Evolutionary conservation across 2,888 invertebrate genomes (phyloP), one percentile per base, ranked within the genome.

Genomic region (Phymatocera aterrima): DNA sequence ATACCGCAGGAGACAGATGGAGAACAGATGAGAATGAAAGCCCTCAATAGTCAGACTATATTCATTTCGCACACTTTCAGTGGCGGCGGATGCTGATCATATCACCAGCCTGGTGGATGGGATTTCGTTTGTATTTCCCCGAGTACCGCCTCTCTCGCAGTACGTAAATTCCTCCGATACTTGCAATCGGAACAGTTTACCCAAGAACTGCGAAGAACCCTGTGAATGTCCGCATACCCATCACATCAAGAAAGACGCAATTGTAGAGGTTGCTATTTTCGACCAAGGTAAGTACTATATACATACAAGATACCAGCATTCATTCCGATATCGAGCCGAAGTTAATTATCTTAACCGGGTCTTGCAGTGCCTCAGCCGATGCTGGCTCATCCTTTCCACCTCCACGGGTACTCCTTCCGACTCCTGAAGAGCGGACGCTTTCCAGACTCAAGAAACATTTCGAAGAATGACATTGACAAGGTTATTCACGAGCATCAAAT

Each of bases 311-410:
- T n/a, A n/a, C n/a, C n/a, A n/a, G n/a, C n/a, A n/a, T n/a, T n/a
- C n/a, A n/a, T n/a, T n/a, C n/a, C n/a, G n/a, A n/a, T n/a, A n/a
- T n/a, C n/a, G n/a, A n/a, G n/a, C n/a, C n/a, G n/a, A 43, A 68
- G 12, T 57, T 24, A 3, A 1, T 3, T 57, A n/a, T 24, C 24
- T 78, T 57, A 77, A 80, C 82, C 80, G 81, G 83, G 82, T 83
- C 77, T 85, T 84, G 74, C 92, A 96, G 96, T 95, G 83, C 95
- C 95, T 94, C 95, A 95, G 91, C 95, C 95, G 54, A 95, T 95
- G 91, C 92, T 96, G 89, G 95, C 95, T 87, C 97, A 97, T 92
- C 97, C 97, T 82, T 97, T 97, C 94, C 97, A 97, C 92, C 93
- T 97, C 88, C 97, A 97, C 92, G 97, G 97, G 80, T 95, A 96